Conservation (phyloP, 2,888 invertebrate species). For the Heliconius charithonia region DNA sequence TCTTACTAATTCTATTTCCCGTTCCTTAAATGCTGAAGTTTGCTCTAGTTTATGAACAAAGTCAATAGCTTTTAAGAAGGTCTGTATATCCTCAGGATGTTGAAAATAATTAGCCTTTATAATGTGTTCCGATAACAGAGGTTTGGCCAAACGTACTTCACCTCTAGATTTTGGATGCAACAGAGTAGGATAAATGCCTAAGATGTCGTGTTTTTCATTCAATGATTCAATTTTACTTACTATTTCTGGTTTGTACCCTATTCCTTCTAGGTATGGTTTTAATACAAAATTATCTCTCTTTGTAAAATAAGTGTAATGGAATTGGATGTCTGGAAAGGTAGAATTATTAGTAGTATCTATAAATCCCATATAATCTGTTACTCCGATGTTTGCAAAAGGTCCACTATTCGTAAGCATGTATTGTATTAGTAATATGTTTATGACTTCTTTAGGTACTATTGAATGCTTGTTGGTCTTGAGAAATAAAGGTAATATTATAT, state of each 20-base stretch:
- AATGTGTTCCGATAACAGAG: constrained; percentile 74
- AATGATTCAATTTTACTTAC: constrained; percentile 54
- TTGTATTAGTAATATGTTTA: constrained; percentile 62
- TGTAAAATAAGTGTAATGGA: constrained; percentile 64
- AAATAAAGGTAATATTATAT: constrained; percentile 64
- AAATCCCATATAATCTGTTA: constrained; percentile 79
- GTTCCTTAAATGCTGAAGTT: constrained; percentile 66
- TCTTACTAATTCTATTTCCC: constrained; percentile 62
- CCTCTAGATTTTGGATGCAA: constrained; percentile 82
- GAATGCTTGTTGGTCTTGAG: constrained; percentile 51
- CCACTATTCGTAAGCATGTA: constrained; percentile 80
- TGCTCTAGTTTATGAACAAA: constrained; percentile 64
- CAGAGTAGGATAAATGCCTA: constrained; percentile 68
- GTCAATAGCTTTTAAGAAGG: constrained; percentile 68
- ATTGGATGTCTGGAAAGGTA: constrained; percentile 80
- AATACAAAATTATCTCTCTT: constrained; percentile 57
- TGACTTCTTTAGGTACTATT: constrained; percentile 48
- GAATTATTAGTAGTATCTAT: constrained; percentile 69
- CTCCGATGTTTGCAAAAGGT: constrained; percentile 68
- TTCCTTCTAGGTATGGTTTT: constrained; percentile 52
- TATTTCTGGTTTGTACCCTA: constrained; percentile 56
- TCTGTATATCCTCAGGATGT: constrained; percentile 79
- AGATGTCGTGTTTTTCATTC: constrained; percentile 60
- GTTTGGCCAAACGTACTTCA: constrained; percentile 79
- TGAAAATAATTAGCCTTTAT: constrained; percentile 85